These are phyloP conservation scores for Pegea sp. DNA, from an alignment of 23 tunicate species.

Conservation along the genomic window DNA sequence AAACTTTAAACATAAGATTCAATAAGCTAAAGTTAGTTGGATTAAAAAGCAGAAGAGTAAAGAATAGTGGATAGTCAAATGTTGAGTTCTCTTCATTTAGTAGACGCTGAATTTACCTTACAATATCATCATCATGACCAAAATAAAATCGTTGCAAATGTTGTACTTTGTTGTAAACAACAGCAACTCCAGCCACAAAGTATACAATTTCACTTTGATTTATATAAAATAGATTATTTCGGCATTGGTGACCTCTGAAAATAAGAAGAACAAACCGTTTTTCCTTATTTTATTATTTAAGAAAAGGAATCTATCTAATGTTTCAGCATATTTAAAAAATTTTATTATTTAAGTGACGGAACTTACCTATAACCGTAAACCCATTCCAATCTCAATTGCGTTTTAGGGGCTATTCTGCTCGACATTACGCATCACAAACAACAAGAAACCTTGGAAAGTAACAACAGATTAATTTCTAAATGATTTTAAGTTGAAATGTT, in stretches of 20 bases:
- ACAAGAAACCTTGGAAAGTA: too few species aligned
- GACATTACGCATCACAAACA: slow-evolving; percentile 25
- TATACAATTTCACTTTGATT: slow-evolving; percentile 52
- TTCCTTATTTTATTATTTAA: neutral
- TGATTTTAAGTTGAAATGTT: too few species aligned
- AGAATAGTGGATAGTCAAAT: too few species aligned
- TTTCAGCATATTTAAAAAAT: neutral
- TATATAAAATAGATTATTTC: slow-evolving; percentile 64
- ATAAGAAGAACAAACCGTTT: neutral
- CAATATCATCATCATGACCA: slow-evolving; percentile 94
- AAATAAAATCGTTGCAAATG: slow-evolving; percentile 68
- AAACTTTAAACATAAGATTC: too few species aligned
- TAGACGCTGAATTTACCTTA: slow-evolving; percentile 53
- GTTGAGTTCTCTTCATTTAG: too few species aligned
- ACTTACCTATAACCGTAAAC: slow-evolving; percentile 88
- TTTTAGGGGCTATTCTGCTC: slow-evolving; percentile 75
- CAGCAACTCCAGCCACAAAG: slow-evolving; percentile 95
- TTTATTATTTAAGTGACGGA: neutral
- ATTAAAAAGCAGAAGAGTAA: too few species aligned
- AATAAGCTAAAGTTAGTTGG: too few species aligned
- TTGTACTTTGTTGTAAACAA: slow-evolving; percentile 33
- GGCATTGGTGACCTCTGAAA: slow-evolving; percentile 83
- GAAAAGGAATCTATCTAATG: neutral
- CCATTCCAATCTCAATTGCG: slow-evolving; percentile 70
- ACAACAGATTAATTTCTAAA: too few species aligned